These are phyloP conservation scores for Agrotis exclamationis DNA, from an alignment of 2,888 invertebrate species.

Conservation along the genomic window DNA sequence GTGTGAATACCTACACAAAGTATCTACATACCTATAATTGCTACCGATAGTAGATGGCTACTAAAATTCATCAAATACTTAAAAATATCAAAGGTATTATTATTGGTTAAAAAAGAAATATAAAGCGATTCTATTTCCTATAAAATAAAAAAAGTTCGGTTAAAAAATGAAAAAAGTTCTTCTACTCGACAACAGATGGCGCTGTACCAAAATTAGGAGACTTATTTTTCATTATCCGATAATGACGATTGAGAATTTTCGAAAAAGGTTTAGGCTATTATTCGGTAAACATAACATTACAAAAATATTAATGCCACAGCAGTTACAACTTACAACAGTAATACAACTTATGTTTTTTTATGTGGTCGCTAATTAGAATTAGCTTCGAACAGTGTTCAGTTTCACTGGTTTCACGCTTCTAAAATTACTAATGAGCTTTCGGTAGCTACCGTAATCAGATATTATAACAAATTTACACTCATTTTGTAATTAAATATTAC, in stretches of 20 bases:
- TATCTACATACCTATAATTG: too few relatives aligned
- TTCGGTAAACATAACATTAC: too few relatives aligned
- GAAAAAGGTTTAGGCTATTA: too few relatives aligned
- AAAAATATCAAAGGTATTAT: too few relatives aligned
- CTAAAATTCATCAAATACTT: too few relatives aligned
- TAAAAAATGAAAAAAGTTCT: too few relatives aligned
- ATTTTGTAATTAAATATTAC: not conserved
- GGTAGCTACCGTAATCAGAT: constrained; percentile 23
- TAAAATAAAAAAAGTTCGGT: too few relatives aligned
- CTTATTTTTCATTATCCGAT: not conserved
- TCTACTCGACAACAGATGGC: constrained; percentile 78
- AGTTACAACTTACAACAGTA: too few relatives aligned
- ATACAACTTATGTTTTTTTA: not conserved
- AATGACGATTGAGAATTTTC: not conserved
- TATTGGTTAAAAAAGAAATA: too few relatives aligned
- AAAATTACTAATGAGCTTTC: constrained; percentile 41
- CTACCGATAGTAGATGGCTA: too few relatives aligned
- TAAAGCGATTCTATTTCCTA: too few relatives aligned
- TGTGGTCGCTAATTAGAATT: not conserved
- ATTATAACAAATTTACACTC: not conserved
- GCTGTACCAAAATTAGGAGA: constrained; percentile 42
- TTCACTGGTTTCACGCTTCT: constrained; percentile 44
- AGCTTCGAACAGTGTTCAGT: not conserved
- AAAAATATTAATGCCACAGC: not conserved
- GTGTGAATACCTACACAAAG: too few relatives aligned